Evolutionary conservation across 2,113 vertebrate genomes (phyloP).

Genomic region (Calypte anna): DNA sequence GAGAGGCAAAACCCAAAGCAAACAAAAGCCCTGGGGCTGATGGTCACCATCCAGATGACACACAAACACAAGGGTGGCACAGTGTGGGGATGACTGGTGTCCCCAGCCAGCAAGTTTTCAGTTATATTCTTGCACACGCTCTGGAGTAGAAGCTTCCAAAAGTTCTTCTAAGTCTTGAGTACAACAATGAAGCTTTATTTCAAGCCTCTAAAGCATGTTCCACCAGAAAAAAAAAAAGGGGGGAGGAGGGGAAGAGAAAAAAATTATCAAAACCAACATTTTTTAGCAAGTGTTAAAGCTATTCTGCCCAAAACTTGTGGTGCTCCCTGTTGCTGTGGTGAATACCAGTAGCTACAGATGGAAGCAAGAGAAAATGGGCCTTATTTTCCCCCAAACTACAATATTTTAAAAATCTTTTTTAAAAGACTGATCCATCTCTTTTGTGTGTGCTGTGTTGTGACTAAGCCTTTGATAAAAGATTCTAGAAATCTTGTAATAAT

Average conservation of each 20-base stretch:
- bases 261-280: not conserved
- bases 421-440: not conserved
- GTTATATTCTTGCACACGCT: not conserved
- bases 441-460: not conserved
- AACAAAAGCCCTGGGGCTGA: not conserved
- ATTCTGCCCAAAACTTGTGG: not conserved
- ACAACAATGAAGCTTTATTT: not conserved
- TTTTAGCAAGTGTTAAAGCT: not conserved
- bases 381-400: not conserved
- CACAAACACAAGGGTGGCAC: not conserved
- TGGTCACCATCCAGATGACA: not conserved
- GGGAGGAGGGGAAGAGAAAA: no score
- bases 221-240: not conserved
- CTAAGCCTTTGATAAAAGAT: not conserved
- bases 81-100: fast-evolving
- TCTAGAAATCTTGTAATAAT: not conserved
- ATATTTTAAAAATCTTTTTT: not conserved
- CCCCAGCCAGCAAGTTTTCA: not conserved
- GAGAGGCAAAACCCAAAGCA: not conserved
- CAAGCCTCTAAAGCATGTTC: not conserved
- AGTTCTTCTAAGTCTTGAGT: not conserved
- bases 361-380: not conserved
- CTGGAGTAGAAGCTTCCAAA: not conserved
- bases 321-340: not conserved
- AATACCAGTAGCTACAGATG: not conserved